phyloP scores from a whole-genome alignment of 37 sponge, comb jelly and placozoan genomes.

The Amphimedon queenslandica region DNA sequence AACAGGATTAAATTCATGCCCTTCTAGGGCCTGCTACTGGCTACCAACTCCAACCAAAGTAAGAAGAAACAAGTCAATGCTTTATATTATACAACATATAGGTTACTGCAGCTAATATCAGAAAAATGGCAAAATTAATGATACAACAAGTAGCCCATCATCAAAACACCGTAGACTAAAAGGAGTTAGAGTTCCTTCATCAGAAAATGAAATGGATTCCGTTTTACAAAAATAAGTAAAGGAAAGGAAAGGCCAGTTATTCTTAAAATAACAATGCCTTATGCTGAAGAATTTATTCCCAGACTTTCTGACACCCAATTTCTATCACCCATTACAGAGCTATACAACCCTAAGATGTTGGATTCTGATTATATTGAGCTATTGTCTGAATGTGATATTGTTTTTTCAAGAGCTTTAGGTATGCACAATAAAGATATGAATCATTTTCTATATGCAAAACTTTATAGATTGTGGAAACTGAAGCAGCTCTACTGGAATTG shows the following conservation, averaged over 20 bases:
- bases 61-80: background rate
- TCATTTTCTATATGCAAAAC: background rate
- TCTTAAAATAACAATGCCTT: conserved; percentile 13
- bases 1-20: background rate
- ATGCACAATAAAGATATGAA: background rate
- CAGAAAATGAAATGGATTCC: background rate
- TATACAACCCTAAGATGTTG: conserved; percentile 20
- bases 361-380: conserved; percentile 8
- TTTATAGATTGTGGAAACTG: conserved; percentile 9
- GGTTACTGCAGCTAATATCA: background rate
- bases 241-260: conserved; percentile 14
- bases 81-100: conserved; percentile 1
- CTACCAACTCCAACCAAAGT: background rate
- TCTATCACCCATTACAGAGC: conserved; percentile 20
- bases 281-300: conserved; percentile 21
- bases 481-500: conserved; percentile 6
- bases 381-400: conserved; percentile 34
- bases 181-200: background rate
- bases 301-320: conserved; percentile 9
- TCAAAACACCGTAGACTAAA: background rate
- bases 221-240: background rate
- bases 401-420: conserved; percentile 15
- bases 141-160: background rate
- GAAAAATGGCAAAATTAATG: background rate
- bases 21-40: background rate